Percentiles rank a stretch among this genome's conserved stretches.
Evolutionary conservation across 2,888 invertebrate genomes (phyloP).

Genomic region (Dasysyrphus tricinctus): DNA sequence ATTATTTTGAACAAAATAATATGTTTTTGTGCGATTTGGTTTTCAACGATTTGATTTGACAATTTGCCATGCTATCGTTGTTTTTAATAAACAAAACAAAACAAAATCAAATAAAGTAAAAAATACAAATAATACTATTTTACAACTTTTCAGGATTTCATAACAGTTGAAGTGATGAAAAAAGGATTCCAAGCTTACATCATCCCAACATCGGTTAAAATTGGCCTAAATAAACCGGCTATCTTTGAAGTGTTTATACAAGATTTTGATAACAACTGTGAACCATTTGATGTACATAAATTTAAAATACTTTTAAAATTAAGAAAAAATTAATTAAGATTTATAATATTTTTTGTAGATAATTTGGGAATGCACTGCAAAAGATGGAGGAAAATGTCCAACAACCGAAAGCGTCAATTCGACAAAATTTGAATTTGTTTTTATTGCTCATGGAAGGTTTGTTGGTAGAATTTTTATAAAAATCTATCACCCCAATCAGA

Average conservation of each 20-base stretch:
- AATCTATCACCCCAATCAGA: too few relatives aligned
- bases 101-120: too few relatives aligned
- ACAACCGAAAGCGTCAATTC: constrained; percentile 29
- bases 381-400: constrained; percentile 53
- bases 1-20: too few relatives aligned
- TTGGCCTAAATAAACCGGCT: constrained; percentile 68
- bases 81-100: too few relatives aligned
- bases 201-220: constrained; percentile 70
- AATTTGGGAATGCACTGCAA: constrained; percentile 59
- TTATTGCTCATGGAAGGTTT: constrained; percentile 54
- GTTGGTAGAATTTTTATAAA: too few relatives aligned
- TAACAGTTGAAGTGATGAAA: constrained; percentile 63
- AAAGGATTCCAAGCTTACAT: constrained; percentile 74
- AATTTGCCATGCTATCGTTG: too few relatives aligned
- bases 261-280: constrained; percentile 71
- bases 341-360: constrained; percentile 25
- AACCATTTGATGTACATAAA: constrained; percentile 56
- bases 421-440: constrained; percentile 63
- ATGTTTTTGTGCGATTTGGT: too few relatives aligned
- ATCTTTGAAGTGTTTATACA: constrained; percentile 67
- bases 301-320: not conserved
- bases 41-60: too few relatives aligned
- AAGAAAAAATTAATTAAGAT: not conserved
- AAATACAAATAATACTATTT: not conserved
- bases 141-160: constrained; percentile 56